phyloP scores from a whole-genome alignment of 2,888 invertebrate species.

The Agapostemon virescens region DNA sequence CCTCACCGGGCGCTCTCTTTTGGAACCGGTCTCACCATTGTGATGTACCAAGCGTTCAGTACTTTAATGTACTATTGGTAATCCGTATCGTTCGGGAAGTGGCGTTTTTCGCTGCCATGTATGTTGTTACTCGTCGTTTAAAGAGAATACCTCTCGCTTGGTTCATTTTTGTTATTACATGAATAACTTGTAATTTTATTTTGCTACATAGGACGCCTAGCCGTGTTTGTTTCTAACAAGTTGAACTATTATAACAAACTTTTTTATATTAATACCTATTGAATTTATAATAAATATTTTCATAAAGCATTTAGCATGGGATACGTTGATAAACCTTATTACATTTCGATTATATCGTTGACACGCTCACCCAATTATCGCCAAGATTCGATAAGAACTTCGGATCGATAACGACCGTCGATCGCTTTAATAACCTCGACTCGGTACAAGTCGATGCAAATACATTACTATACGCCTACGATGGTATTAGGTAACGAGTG shows the following conservation, averaged over 20 bases:
- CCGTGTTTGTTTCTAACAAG: neutral
- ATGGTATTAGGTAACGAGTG: no score
- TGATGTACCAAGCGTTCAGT: slow-evolving; percentile 70
- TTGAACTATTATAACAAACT: neutral
- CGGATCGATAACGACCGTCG: neutral
- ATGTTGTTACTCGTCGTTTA: neutral
- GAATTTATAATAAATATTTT: slow-evolving; percentile 1
- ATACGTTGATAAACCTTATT: neutral
- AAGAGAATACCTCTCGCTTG: no score
- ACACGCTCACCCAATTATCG: neutral
- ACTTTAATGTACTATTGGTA: slow-evolving; percentile 51
- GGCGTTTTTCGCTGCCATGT: no score
- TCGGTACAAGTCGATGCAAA: no score
- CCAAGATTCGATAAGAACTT: neutral
- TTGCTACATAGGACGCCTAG: neutral
- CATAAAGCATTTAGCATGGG: neutral
- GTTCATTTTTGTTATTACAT: neutral
- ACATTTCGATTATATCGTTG: neutral
- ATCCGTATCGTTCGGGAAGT: neutral
- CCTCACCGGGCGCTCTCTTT: slow-evolving; percentile 81
- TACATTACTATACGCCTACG: neutral
- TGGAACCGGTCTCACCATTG: slow-evolving; percentile 76
- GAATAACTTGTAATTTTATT: neutral
- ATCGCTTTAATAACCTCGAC: neutral
- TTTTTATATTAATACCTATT: neutral